A percentile compares a stretch with the other conserved stretches of the same genome.
These are phyloP conservation scores for Drosophila tsacasi DNA, from an alignment of 1,140 invertebrate species.

Conservation along the genomic window DNA sequence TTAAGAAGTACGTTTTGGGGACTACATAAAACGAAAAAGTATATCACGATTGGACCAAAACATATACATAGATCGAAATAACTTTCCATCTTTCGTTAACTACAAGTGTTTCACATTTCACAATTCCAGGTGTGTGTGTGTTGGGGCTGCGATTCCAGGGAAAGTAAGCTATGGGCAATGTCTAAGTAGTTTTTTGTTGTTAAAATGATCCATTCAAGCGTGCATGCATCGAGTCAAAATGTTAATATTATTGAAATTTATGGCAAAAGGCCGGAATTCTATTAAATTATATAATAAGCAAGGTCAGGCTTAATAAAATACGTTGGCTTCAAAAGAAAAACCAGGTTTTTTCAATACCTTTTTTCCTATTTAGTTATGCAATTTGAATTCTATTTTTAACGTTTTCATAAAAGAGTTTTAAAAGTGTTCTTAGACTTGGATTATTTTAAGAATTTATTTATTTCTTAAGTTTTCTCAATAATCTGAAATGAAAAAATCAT, in stretches of 20 bases:
- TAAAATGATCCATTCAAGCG: not conserved
- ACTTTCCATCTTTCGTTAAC: conserved; percentile 62
- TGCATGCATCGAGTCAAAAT: not conserved
- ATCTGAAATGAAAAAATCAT: not conserved
- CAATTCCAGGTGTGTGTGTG: conserved; percentile 42
- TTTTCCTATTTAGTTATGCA: not conserved
- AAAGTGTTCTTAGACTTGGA: not conserved
- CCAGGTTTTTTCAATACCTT: not conserved
- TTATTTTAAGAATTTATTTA: not conserved
- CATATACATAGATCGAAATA: conserved; percentile 70
- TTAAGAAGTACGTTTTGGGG: conserved; percentile 54
- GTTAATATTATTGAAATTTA: not conserved
- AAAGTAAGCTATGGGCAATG: conserved; percentile 4
- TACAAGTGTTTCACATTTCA: conserved; percentile 63
- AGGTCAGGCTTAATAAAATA: not conserved
- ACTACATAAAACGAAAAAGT: conserved; percentile 64
- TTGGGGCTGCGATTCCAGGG: conserved; percentile 11
- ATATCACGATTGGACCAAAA: conserved; percentile 78
- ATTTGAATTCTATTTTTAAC: not conserved
- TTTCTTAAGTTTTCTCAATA: not conserved
- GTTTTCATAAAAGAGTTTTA: not conserved
- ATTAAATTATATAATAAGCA: not conserved
- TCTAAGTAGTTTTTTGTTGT: not conserved
- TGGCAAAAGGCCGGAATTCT: not conserved
- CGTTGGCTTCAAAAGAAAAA: conserved; percentile 12